phyloP scores from a whole-genome alignment of 2,113 vertebrate genomes.

The Tupaia chinensis region DNA sequence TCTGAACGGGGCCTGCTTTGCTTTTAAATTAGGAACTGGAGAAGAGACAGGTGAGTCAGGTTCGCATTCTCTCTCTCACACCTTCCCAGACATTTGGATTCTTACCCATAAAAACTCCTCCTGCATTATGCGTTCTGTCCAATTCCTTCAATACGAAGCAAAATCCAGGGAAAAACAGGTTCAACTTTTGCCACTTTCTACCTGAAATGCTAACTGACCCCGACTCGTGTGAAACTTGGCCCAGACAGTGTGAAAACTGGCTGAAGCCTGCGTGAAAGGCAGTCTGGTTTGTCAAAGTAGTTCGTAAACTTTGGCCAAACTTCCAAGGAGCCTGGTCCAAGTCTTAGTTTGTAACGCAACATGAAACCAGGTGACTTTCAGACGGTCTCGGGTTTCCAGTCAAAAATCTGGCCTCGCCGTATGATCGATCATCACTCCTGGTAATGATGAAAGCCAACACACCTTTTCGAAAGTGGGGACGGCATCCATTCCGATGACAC shows the following conservation, averaged over 20 bases:
- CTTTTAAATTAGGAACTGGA: background rate
- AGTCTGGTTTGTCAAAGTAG: slow-evolving; percentile 76
- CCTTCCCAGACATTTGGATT: background rate
- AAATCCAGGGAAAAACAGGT: slow-evolving; percentile 35
- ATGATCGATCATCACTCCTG: slow-evolving; percentile 80
- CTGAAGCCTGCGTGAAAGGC: slow-evolving; percentile 70
- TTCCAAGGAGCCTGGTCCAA: slow-evolving; percentile 73
- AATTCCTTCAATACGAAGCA: slow-evolving; percentile 44
- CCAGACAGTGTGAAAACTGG: slow-evolving; percentile 72
- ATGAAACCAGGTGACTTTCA: slow-evolving; percentile 82
- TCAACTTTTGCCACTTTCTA: slow-evolving; percentile 54
- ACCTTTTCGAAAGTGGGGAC: slow-evolving; percentile 78
- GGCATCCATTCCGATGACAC: slow-evolving; percentile 66
- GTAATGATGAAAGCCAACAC: slow-evolving; percentile 82
- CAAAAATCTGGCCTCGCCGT: slow-evolving; percentile 74
- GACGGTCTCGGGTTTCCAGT: slow-evolving; percentile 77
- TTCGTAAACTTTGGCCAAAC: slow-evolving; percentile 81
- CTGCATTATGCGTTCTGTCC: background rate
- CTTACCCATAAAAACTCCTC: background rate
- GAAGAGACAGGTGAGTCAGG: background rate
- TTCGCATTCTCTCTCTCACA: background rate
- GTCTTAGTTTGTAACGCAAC: slow-evolving; percentile 74
- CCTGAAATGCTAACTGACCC: slow-evolving; percentile 58
- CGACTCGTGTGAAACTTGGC: slow-evolving; percentile 66
- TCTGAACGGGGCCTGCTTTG: background rate